Conservation (phyloP, 2,888 invertebrate species). For the Invenusta paracnida region DNA sequence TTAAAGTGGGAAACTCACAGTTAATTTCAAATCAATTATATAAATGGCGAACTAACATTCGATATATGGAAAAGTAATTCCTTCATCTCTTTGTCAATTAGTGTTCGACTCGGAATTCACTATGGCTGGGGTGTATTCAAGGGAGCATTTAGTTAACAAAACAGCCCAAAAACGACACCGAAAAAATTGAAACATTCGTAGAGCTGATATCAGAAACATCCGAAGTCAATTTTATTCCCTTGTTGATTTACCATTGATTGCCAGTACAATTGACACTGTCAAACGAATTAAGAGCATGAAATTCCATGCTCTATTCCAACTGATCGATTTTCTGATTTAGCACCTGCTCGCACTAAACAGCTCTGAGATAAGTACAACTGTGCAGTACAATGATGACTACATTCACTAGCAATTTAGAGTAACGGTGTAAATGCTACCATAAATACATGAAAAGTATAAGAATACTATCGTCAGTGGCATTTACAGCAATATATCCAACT, state of each 20-base stretch:
- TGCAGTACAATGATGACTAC: too few species aligned
- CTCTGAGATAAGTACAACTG: neutral
- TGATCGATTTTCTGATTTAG: neutral
- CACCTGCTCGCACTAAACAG: neutral
- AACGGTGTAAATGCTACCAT: too few species aligned
- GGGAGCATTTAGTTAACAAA: slow-evolving; percentile 45
- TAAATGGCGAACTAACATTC: slow-evolving; percentile 43
- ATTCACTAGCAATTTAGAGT: too few species aligned
- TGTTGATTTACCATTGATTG: slow-evolving; percentile 48
- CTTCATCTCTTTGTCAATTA: slow-evolving; percentile 47
- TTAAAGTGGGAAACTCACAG: neutral
- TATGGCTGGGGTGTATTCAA: slow-evolving; percentile 49
- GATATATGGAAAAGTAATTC: slow-evolving; percentile 46
- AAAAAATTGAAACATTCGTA: slow-evolving; percentile 49
- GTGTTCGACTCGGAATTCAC: slow-evolving; percentile 47
- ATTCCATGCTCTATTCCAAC: slow-evolving; percentile 8
- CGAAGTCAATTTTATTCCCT: slow-evolving; percentile 46
- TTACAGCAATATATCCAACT: too few species aligned
- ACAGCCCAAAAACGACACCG: slow-evolving; percentile 45
- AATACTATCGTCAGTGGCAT: too few species aligned
- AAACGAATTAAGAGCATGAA: neutral
- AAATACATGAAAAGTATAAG: too few species aligned
- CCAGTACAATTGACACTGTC: slow-evolving; percentile 42
- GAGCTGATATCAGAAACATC: slow-evolving; percentile 45
- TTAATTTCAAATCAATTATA: neutral